Evolutionary conservation across 2,797 vertebrate species (phyloP).

Genomic region (Aldrovandia affinis): DNA sequence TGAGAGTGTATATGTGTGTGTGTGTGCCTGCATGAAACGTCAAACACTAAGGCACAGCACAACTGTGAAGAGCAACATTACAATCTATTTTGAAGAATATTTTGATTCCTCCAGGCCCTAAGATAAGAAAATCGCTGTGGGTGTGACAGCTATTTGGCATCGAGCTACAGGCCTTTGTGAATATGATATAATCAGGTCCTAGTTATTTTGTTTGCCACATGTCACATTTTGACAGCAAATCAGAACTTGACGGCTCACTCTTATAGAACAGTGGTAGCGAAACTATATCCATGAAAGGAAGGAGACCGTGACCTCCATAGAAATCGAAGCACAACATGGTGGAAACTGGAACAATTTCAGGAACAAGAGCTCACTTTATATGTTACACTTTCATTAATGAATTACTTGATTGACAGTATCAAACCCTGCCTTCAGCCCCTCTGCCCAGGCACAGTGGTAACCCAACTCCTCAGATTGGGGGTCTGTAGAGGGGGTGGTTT

Average conservation of each 20-base stretch:
- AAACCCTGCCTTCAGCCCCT: background rate
- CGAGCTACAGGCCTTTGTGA: background rate
- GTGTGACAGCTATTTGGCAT: slow-evolving; percentile 2
- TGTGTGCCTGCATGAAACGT: background rate
- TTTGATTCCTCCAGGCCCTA: background rate
- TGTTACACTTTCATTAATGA: slow-evolving; percentile 21
- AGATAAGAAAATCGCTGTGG: background rate
- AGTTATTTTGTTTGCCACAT: background rate
- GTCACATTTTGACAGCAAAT: background rate
- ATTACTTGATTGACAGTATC: slow-evolving; percentile 42
- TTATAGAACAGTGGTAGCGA: background rate
- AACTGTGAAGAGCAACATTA: slow-evolving; percentile 9
- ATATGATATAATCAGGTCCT: background rate
- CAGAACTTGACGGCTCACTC: background rate
- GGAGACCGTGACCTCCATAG: background rate
- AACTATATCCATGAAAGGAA: background rate
- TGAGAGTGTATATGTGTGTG: slow-evolving; percentile 14
- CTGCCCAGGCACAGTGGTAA: background rate
- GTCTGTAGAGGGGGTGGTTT: background rate
- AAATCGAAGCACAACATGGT: background rate
- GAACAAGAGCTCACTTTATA: background rate
- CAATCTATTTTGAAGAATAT: background rate
- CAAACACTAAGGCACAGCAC: background rate
- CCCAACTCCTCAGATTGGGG: slow-evolving; percentile 1
- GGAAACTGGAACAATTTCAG: background rate